phyloP scores from a whole-genome alignment of 2,113 vertebrate genomes.

The Ramphastos sulfuratus region DNA sequence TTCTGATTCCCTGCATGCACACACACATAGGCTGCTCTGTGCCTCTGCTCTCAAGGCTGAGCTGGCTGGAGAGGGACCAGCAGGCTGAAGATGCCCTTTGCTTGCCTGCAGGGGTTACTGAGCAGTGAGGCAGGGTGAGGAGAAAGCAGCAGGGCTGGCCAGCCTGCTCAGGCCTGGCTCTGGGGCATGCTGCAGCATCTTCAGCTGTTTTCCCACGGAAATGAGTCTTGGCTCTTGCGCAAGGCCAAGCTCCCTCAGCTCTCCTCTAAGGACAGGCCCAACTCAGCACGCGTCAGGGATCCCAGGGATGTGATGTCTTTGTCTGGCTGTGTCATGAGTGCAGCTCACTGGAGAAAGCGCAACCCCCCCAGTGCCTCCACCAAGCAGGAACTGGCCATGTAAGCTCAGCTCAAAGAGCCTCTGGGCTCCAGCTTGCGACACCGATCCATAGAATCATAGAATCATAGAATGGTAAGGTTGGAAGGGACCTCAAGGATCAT shows the following conservation, averaged over 20 bases:
- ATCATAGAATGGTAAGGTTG: too few relatives aligned
- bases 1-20: accelerated
- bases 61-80: background rate
- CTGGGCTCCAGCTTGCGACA: background rate
- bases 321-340: background rate
- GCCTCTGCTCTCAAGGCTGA: background rate
- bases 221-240: background rate
- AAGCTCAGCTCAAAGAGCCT: background rate
- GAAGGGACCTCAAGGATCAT: too few relatives aligned
- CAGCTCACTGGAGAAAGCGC: background rate
- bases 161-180: background rate
- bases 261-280: background rate
- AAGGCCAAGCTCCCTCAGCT: accelerated
- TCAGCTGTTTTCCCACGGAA: background rate
- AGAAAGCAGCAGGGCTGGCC: background rate
- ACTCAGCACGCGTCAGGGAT: background rate
- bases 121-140: background rate
- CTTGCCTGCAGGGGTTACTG: background rate
- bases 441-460: background rate
- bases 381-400: background rate
- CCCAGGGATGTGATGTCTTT: background rate
- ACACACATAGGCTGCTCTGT: background rate
- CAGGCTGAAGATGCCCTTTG: background rate
- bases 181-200: background rate
- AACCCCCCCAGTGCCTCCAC: background rate